Evolutionary conservation across 2,888 invertebrate genomes (phyloP).

Genomic region (Lasioglossum zephyrum): DNA sequence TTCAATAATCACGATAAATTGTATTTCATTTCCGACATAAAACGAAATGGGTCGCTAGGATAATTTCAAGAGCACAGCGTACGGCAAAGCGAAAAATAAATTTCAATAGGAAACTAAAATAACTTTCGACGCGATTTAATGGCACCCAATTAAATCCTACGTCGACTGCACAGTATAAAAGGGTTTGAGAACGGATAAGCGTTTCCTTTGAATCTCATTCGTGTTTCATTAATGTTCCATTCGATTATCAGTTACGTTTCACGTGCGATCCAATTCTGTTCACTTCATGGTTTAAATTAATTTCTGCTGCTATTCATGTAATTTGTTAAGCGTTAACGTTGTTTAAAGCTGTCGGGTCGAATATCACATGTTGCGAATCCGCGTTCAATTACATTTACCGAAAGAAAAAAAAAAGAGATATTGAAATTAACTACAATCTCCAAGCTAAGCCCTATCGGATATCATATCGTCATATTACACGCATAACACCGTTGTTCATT

Average conservation of each 20-base stretch:
- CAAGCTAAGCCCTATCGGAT: not conserved
- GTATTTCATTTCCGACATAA: not conserved
- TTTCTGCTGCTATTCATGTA: not conserved
- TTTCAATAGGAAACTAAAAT: not conserved
- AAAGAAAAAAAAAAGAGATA: not conserved
- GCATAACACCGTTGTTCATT: too few species aligned
- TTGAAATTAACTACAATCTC: not conserved
- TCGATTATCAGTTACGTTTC: constrained; percentile 19
- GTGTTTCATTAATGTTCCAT: constrained; percentile 2
- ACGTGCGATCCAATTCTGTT: constrained; percentile 3
- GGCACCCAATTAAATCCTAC: constrained; percentile 4
- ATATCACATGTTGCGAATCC: not conserved
- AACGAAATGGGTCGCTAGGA: not conserved
- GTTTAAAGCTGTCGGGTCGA: not conserved
- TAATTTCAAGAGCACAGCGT: not conserved
- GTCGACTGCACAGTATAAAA: not conserved
- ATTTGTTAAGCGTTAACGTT: not conserved
- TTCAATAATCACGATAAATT: not conserved
- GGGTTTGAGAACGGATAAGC: not conserved
- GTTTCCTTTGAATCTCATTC: not conserved
- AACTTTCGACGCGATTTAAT: constrained; percentile 10
- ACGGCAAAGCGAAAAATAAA: not conserved
- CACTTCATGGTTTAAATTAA: constrained; percentile 3
- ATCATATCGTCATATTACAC: too few species aligned
- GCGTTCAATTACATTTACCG: not conserved